Base-by-base conservation (phyloP, 2,113 vertebrate species). In the Catagonus wagneri region DNA sequence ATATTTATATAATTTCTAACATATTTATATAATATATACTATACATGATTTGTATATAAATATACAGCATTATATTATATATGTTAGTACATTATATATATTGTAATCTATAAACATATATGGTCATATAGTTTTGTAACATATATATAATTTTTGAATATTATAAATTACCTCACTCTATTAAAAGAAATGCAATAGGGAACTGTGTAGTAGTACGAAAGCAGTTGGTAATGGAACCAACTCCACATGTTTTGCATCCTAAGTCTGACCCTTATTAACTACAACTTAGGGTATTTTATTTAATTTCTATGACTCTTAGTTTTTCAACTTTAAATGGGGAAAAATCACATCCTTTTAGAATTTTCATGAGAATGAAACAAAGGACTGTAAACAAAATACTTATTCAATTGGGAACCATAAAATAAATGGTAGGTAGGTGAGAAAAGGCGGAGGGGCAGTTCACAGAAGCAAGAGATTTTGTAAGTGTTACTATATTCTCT, bases 1-100 rank as follows among this genome's bases (percentile, higher is more conserved):
- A 36, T 89, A 44, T 83, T 44, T 60, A 23, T 68, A 23, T 78
- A 94, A 79, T 65, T 88, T 78, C 34, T 88, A 96, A 81, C 74
- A 66, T 19, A 61, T 83, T 78, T 79, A 36, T 56, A 27, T 79
- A 80, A 72, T 71, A 52, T 63, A 52, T 29, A 58, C 14, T 69
- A 15, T 16, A 39, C 74, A 17, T 74, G 5, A 58, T 39, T 83
- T 88, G 13, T 81, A 79, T 87, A 56, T 54, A 83, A 92, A 65
- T 36, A 83, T 34, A 23, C 19, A 56, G 50, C 20, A 56, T 52
- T 66, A 80, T 20, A 52, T 63, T 52, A 52, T 79, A 68, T 52
- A 66, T n/a, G 20, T 60, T 56, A 56, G 50, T 36, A 69, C 15
- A 29, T 74, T 52, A 29, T 79, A 84, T 7, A 52, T 76, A 16